A percentile compares a stretch with the other conserved stretches of the same genome.
phyloP scores from a whole-genome alignment of 2,888 invertebrate genomes.

The Chloroclystis v-ata region DNA sequence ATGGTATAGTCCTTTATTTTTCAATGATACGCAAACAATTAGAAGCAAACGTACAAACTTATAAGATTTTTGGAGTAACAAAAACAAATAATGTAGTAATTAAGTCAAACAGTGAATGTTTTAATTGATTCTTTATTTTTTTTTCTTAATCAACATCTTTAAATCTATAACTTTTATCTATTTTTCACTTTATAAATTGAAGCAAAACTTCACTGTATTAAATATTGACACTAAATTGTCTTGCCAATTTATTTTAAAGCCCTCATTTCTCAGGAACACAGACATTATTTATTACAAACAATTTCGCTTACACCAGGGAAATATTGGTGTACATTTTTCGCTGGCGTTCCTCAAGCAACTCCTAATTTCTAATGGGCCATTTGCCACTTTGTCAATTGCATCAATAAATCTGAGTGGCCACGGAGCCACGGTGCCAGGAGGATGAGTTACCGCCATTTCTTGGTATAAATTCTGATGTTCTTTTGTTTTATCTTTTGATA shows the following conservation, averaged over 20 bases:
- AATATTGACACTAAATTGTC: conserved; percentile 3
- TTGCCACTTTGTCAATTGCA: conserved; percentile 79
- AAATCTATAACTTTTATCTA: no score
- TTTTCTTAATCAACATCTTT: no score
- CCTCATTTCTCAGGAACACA: conserved; percentile 35
- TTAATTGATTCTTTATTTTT: no score
- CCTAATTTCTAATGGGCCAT: conserved; percentile 79
- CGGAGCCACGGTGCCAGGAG: conserved; percentile 30
- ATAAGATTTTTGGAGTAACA: no score
- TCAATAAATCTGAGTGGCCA: conserved; percentile 70
- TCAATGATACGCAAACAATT: no score
- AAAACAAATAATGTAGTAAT: no score
- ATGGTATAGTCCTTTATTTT: no score
- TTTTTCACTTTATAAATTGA: no score
- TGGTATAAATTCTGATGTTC: conserved; percentile 62
- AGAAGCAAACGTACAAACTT: no score
- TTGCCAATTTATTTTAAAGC: conserved; percentile 24
- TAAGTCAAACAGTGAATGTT: no score
- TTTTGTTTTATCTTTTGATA: conserved; percentile 53
- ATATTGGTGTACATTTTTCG: conserved; percentile 73
- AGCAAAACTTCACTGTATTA: neutral
- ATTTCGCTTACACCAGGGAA: conserved; percentile 68
- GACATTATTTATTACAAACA: conserved; percentile 70
- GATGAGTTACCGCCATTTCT: conserved; percentile 67
- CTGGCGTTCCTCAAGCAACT: conserved; percentile 52